Conservation (phyloP, 1,140 invertebrate genomes). For the Tetramorium parvispinum region DNA sequence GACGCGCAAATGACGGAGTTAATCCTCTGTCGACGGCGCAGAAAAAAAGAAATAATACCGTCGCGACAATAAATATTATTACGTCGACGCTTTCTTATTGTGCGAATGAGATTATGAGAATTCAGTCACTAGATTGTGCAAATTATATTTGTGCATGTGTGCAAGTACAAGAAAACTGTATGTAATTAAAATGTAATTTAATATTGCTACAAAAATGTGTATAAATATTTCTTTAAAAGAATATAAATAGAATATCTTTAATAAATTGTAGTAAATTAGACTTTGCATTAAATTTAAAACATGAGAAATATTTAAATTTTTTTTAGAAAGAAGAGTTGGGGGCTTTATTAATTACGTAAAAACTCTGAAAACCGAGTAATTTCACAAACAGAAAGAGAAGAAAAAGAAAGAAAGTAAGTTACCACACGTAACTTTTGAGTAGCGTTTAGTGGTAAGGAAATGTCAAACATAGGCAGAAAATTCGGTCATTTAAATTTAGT, state of each 20-base stretch:
- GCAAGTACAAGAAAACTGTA: background rate
- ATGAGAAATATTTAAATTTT: background rate
- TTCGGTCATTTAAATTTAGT: slow-evolving; percentile 63
- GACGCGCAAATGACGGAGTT: slow-evolving; percentile 42
- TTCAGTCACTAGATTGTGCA: background rate
- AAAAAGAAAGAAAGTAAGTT: background rate
- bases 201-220: background rate
- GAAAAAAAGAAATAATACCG: background rate
- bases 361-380: background rate
- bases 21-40: slow-evolving; percentile 19
- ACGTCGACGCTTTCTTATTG: background rate
- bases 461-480: slow-evolving; percentile 55
- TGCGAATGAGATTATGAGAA: background rate
- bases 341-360: background rate
- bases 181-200: background rate
- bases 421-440: background rate
- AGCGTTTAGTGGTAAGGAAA: slow-evolving; percentile 19
- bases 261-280: background rate
- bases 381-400: background rate
- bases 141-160: background rate
- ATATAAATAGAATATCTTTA: background rate
- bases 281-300: background rate
- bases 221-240: background rate
- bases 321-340: background rate
- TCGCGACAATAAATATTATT: background rate